These are phyloP conservation scores for Mustelus asterias DNA, from an alignment of 2,113 vertebrate genomes.

Conservation along the genomic window DNA sequence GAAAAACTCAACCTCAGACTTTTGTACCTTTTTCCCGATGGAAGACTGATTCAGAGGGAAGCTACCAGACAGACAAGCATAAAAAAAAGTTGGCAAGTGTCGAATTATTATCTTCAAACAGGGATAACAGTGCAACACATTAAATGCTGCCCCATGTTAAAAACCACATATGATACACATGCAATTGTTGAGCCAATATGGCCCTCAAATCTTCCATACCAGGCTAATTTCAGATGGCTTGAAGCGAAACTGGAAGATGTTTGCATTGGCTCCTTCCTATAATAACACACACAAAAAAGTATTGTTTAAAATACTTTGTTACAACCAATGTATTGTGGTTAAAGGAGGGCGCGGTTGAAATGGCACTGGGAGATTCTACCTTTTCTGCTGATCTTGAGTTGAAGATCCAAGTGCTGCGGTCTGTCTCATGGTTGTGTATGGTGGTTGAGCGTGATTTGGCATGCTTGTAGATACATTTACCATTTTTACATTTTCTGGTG, in stretches of 20 bases:
- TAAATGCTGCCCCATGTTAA: not conserved
- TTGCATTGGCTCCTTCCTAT: conserved; percentile 43
- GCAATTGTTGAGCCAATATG: not conserved
- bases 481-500: not conserved
- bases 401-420: not conserved
- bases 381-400: not conserved
- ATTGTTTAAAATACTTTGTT: not conserved
- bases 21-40: too few species aligned
- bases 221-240: conserved; percentile 14
- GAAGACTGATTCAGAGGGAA: not conserved
- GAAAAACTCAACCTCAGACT: too few species aligned
- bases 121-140: not conserved
- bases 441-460: not conserved
- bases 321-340: not conserved
- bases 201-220: not conserved
- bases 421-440: not conserved
- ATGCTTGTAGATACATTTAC: not conserved
- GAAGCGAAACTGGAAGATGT: conserved; percentile 45
- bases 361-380: not conserved
- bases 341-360: not conserved
- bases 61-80: not conserved
- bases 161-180: not conserved
- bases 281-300: conserved; percentile 40
- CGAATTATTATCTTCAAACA: not conserved
- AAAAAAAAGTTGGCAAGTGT: not conserved